These are phyloP conservation scores for Sesamia nonagrioides DNA, from an alignment of 1,140 invertebrate species.

Conservation along the genomic window DNA sequence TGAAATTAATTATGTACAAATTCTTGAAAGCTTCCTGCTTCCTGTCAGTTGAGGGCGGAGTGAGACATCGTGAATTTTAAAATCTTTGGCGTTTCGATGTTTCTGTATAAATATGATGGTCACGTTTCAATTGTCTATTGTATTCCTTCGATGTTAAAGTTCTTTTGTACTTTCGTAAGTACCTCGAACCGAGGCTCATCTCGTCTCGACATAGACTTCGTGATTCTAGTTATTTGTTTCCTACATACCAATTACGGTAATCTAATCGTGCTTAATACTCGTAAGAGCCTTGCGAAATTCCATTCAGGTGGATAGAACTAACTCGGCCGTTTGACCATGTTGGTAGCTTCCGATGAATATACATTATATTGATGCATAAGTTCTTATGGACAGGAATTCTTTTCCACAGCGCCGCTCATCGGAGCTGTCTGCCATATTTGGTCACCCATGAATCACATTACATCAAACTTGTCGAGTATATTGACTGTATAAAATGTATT, in stretches of 20 bases:
- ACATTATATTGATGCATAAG: slow-evolving; percentile 61
- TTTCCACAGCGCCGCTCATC: slow-evolving; percentile 59
- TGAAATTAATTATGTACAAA: slow-evolving; percentile 36
- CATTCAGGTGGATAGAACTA: slow-evolving; percentile 59
- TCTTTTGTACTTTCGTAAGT: slow-evolving; percentile 30
- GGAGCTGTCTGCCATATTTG: slow-evolving; percentile 64
- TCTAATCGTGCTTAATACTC: slow-evolving; percentile 54
- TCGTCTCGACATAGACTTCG: slow-evolving; percentile 43
- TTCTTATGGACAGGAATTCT: slow-evolving; percentile 58
- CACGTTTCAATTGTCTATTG: slow-evolving; percentile 53
- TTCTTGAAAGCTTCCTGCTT: slow-evolving; percentile 55
- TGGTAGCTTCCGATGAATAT: slow-evolving; percentile 69
- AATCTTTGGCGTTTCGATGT: slow-evolving; percentile 25
- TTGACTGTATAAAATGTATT: slow-evolving; percentile 31
- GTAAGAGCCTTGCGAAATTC: slow-evolving; percentile 61
- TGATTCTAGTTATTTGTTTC: slow-evolving; percentile 58
- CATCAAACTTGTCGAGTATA: slow-evolving; percentile 54
- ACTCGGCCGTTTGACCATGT: slow-evolving; percentile 66
- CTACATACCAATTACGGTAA: slow-evolving; percentile 61
- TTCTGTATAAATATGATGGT: slow-evolving; percentile 47
- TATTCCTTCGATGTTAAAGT: slow-evolving; percentile 34
- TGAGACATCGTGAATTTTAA: slow-evolving; percentile 50
- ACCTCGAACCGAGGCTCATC: slow-evolving; percentile 1
- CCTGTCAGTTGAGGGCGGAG: slow-evolving; percentile 45
- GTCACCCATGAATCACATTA: slow-evolving; percentile 66